Evolutionary conservation across 2,888 invertebrate species (phyloP).

Genomic region (Drosophila fulvimacula): DNA sequence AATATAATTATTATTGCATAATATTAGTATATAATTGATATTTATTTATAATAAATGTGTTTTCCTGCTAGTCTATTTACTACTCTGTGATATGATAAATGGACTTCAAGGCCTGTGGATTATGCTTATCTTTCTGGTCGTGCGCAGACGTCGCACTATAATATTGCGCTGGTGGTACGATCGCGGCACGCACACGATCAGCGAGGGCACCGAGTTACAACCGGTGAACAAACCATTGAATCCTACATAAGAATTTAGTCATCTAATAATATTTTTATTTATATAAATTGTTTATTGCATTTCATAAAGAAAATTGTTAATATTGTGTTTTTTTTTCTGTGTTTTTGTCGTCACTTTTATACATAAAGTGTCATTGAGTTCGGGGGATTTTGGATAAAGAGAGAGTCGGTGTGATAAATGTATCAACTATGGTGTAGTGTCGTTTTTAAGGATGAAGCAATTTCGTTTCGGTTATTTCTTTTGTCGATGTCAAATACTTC

Average conservation of each 20-base stretch:
- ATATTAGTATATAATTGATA: background rate
- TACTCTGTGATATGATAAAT: conserved; percentile 89
- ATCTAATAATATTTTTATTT: conserved; percentile 34
- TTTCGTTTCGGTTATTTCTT: conserved; percentile 36
- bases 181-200: conserved; percentile 82
- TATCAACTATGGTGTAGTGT: conserved; percentile 65
- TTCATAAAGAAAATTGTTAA: conserved; percentile 59
- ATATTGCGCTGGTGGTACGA: conserved; percentile 84
- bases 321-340: conserved; percentile 19
- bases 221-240: conserved; percentile 52
- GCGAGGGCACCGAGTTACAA: conserved; percentile 66
- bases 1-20: background rate
- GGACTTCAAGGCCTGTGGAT: conserved; percentile 89
- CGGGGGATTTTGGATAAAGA: conserved; percentile 16
- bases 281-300: conserved; percentile 76
- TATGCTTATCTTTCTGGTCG: conserved; percentile 87
- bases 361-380: conserved; percentile 60
- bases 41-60: background rate
- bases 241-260: conserved; percentile 50
- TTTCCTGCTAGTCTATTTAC: conserved; percentile 84
- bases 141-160: conserved; percentile 80
- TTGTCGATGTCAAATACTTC: conserved; percentile 37
- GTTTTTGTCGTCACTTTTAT: conserved; percentile 49
- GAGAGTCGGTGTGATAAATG: conserved; percentile 26
- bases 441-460: conserved; percentile 39